Evolutionary conservation across 2,797 vertebrate species (phyloP).

Genomic region (Rhyacichthys aspro): DNA sequence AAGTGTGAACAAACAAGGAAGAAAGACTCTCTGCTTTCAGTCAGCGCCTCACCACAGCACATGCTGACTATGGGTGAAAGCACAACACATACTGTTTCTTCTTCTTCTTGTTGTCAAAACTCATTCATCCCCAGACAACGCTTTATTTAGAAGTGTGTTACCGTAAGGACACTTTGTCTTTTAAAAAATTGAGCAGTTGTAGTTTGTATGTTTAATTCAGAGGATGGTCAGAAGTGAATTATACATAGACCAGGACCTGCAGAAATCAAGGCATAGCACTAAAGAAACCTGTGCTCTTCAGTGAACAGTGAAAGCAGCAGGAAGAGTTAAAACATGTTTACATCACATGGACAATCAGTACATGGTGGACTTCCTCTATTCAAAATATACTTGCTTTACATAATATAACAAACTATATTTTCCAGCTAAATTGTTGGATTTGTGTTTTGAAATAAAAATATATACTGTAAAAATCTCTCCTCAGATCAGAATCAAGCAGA

Average conservation of each 20-base stretch:
- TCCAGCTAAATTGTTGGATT: too few species aligned
- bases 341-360: conserved; percentile 12
- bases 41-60: conserved; percentile 36
- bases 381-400: too few species aligned
- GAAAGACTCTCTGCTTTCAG: conserved; percentile 40
- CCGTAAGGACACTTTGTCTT: conserved; percentile 53
- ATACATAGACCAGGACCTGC: conserved; percentile 45
- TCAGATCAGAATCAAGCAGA: too few species aligned
- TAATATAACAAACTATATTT: too few species aligned
- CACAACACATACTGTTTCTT: not conserved
- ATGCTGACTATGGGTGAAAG: conserved; percentile 32
- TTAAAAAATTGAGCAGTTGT: conserved; percentile 46
- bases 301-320: conserved; percentile 17
- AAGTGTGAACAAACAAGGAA: conserved; percentile 41
- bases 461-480: too few species aligned
- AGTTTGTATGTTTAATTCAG: conserved; percentile 63
- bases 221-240: conserved; percentile 60
- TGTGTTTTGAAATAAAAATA: too few species aligned
- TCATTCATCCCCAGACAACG: conserved; percentile 3
- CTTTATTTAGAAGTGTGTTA: conserved; percentile 13
- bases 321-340: conserved; percentile 5
- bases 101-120: too few species aligned
- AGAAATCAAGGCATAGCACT: conserved; percentile 34
- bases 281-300: not conserved
- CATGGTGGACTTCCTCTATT: not conserved